Evolutionary conservation across 2,888 invertebrate genomes (phyloP).

Genomic region (Trichacis sp.): DNA sequence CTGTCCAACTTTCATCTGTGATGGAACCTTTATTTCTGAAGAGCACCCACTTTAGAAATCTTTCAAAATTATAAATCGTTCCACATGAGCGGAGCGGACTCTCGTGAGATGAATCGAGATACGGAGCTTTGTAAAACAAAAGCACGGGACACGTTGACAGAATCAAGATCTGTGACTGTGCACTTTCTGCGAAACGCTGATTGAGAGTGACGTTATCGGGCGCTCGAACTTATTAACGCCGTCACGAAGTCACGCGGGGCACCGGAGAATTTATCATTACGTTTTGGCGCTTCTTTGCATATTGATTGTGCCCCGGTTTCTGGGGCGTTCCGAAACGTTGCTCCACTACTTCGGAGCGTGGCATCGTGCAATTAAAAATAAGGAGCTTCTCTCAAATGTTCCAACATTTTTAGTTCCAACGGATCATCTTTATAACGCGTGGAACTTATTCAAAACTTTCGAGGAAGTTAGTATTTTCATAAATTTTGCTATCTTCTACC

Average conservation of each 20-base stretch:
- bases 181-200: slow-evolving; percentile 24
- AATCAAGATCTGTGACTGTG: slow-evolving; percentile 30
- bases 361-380: too few species aligned
- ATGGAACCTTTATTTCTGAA: too few species aligned
- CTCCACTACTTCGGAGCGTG: too few species aligned
- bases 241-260: background rate
- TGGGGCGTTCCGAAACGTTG: too few species aligned
- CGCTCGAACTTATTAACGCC: background rate
- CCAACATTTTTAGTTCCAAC: too few species aligned
- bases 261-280: background rate
- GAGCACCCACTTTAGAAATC: slow-evolving; percentile 29
- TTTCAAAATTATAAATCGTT: slow-evolving; percentile 33
- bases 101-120: slow-evolving; percentile 15
- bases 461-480: too few species aligned
- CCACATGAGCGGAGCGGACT: slow-evolving; percentile 19
- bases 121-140: slow-evolving; percentile 31
- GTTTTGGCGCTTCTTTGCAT: background rate
- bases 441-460: too few species aligned
- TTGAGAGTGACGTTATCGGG: slow-evolving; percentile 22
- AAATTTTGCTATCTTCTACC: too few species aligned
- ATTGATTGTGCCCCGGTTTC: background rate
- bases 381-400: too few species aligned
- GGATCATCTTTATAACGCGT: too few species aligned
- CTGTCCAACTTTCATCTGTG: too few species aligned
- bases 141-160: slow-evolving; percentile 31